phyloP scores from a whole-genome alignment of 2,797 vertebrate species.

The Poecilia gillii region DNA sequence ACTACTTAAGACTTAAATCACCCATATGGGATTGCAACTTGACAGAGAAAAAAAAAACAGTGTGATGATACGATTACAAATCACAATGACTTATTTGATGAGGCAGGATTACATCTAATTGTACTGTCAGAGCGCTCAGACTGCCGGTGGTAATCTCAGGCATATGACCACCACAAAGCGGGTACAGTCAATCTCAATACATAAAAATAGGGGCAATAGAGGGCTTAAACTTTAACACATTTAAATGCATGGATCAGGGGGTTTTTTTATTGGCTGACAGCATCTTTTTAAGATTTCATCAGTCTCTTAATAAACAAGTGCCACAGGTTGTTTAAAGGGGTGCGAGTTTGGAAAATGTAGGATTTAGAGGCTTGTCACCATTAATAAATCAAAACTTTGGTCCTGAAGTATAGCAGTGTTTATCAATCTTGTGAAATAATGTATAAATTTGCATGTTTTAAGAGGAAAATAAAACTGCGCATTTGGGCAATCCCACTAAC shows the following conservation, averaged over 20 bases:
- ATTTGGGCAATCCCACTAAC: background rate
- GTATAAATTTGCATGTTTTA: background rate
- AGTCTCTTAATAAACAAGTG: background rate
- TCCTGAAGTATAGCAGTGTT: background rate
- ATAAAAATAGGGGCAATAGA: background rate
- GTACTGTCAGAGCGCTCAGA: conserved; percentile 7
- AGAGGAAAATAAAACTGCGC: background rate
- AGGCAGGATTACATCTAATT: conserved; percentile 14
- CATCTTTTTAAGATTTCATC: background rate
- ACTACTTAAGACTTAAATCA: conserved; percentile 19
- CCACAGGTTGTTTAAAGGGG: background rate
- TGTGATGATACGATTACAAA: conserved; percentile 17
- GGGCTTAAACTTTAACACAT: conserved; percentile 2
- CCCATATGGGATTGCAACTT: conserved; percentile 20
- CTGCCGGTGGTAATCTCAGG: conserved; percentile 53
- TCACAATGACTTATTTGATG: conserved; percentile 7
- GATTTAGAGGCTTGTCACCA: background rate
- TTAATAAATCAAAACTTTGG: background rate
- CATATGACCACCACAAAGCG: conserved; percentile 66
- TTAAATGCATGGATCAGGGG: background rate
- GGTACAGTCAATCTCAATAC: conserved; percentile 2
- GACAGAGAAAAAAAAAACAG: conserved; percentile 22
- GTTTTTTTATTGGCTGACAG: background rate
- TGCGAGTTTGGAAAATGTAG: background rate
- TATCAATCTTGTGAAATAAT: background rate